Conservation (phyloP, 1,140 invertebrate species). For the Zaprionus davidi region DNA sequence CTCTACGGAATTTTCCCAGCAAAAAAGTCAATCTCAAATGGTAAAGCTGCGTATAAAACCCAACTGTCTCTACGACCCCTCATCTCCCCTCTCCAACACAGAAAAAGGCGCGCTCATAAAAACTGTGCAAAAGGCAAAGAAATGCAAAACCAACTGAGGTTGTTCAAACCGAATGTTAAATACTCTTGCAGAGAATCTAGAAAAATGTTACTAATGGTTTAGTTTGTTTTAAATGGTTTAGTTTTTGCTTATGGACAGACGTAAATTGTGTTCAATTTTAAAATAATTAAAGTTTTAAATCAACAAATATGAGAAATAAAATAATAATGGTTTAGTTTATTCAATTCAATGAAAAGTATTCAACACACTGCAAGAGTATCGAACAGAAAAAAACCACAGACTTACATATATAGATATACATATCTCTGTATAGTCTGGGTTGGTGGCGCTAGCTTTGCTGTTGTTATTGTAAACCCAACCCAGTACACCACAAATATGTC, state of each 20-base stretch:
- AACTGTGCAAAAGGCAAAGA: constrained; percentile 29
- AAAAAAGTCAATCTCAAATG: constrained; percentile 77
- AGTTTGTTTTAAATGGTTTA: too few species aligned
- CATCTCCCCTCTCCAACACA: not conserved
- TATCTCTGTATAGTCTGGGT: constrained; percentile 11
- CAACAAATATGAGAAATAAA: not conserved
- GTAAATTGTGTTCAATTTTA: too few species aligned
- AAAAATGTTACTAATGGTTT: not conserved
- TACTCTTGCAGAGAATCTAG: constrained; percentile 10
- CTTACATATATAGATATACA: constrained; percentile 6
- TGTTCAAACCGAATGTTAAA: not conserved
- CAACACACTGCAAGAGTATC: constrained; percentile 20
- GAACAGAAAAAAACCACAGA: constrained; percentile 12
- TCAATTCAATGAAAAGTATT: not conserved
- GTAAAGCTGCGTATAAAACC: constrained; percentile 54
- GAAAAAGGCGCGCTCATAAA: constrained; percentile 32
- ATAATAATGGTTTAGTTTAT: not conserved
- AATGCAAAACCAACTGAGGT: not conserved
- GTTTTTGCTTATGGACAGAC: too few species aligned
- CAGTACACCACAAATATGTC: constrained; percentile 46
- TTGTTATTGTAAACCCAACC: constrained; percentile 37
- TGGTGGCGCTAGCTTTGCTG: constrained; percentile 26
- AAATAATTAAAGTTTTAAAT: not conserved
- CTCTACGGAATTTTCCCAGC: constrained; percentile 59
- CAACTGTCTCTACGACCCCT: constrained; percentile 40